phyloP scores from a whole-genome alignment of 64 coral and sea anemone genomes.

The Astreopora myriophthalma region DNA sequence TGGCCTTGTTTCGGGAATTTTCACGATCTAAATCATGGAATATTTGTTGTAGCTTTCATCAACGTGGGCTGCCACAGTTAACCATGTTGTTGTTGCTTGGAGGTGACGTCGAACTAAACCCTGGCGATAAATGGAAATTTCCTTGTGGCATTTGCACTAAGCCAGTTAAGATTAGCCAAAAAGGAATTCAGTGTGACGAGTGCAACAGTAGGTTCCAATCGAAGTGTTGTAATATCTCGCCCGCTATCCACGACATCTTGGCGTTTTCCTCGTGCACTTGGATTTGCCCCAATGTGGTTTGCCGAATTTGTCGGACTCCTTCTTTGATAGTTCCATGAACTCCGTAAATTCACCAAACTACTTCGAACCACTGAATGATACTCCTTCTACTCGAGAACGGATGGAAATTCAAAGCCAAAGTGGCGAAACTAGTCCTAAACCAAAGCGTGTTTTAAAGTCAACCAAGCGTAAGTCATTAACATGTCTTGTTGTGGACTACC shows the following conservation, averaged over 20 bases:
- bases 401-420: no score
- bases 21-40: slow-evolving; percentile 10
- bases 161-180: slow-evolving; percentile 20
- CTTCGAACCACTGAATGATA: no score
- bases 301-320: no score
- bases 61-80: not conserved
- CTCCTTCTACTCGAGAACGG: no score
- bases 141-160: slow-evolving; percentile 63
- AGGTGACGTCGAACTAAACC: slow-evolving; percentile 61
- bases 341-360: slow-evolving; percentile 29
- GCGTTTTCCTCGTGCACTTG: slow-evolving; percentile 36
- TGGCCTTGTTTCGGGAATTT: not conserved
- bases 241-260: slow-evolving; percentile 38
- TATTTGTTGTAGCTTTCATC: slow-evolving; percentile 24
- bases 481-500: slow-evolving; percentile 1
- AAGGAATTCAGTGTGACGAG: slow-evolving; percentile 63
- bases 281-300: slow-evolving; percentile 35
- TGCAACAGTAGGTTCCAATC: slow-evolving; percentile 47
- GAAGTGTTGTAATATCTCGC: slow-evolving; percentile 59
- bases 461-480: no score
- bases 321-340: slow-evolving; percentile 15
- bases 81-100: slow-evolving; percentile 44
- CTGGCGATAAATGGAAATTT: slow-evolving; percentile 56
- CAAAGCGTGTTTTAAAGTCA: no score
- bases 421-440: no score